phyloP scores from a whole-genome alignment of 2,113 vertebrate species.

The Noturus placidus region DNA sequence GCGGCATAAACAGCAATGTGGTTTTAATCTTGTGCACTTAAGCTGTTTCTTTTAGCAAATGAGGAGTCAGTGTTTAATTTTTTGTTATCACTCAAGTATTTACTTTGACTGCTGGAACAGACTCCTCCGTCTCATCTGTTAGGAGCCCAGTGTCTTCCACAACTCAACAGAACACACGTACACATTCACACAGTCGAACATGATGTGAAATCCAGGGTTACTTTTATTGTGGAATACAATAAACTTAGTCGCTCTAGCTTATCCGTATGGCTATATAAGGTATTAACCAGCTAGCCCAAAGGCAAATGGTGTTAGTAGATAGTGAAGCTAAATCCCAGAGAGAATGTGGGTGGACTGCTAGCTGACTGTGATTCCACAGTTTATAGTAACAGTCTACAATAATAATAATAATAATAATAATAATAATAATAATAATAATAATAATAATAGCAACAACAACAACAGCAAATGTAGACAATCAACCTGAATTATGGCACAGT shows the following conservation, averaged over 20 bases:
- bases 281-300: conserved; percentile 20
- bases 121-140: conserved; percentile 28
- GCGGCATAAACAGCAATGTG: conserved; percentile 35
- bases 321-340: neutral
- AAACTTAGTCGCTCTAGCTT: neutral
- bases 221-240: conserved; percentile 3
- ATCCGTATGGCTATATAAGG: neutral
- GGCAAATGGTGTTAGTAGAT: neutral
- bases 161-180: conserved; percentile 21
- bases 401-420: neutral
- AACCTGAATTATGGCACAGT: neutral
- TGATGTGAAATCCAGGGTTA: conserved; percentile 20
- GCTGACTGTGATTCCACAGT: neutral
- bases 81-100: conserved; percentile 49
- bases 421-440: neutral
- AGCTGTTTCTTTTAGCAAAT: conserved; percentile 22
- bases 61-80: conserved; percentile 4
- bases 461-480: too few relatives aligned
- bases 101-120: conserved; percentile 37
- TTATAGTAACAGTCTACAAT: neutral
- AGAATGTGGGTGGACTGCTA: conserved; percentile 9
- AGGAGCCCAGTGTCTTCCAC: conserved; percentile 31
- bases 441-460: neutral
- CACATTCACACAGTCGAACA: neutral
- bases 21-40: conserved; percentile 31